These are phyloP conservation scores for Dinoponera quadriceps DNA, from an alignment of 1,140 invertebrate species.

Conservation along the genomic window DNA sequence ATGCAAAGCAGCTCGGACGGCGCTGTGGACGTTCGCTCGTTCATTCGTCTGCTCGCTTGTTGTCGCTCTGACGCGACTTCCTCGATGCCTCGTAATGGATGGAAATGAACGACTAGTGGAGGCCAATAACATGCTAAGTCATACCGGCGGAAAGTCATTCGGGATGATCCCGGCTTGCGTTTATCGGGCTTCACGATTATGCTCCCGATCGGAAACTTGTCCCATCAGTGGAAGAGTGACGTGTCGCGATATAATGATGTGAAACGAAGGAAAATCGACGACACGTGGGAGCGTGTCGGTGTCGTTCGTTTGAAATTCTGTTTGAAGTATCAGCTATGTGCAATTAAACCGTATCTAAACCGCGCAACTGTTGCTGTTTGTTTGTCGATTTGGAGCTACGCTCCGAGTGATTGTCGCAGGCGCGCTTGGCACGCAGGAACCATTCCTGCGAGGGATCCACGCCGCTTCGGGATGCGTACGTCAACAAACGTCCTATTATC, in stretches of 20 bases:
- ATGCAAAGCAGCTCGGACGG: slow-evolving; percentile 56
- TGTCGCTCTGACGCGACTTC: background rate
- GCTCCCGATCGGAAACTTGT: slow-evolving; percentile 22
- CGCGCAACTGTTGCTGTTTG: no score
- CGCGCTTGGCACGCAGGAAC: background rate
- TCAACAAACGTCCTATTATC: slow-evolving; percentile 1
- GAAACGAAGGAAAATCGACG: slow-evolving; percentile 15
- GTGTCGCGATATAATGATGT: no score
- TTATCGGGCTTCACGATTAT: slow-evolving; percentile 39
- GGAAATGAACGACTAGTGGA: slow-evolving; percentile 40
- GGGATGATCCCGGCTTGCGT: background rate
- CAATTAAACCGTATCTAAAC: no score
- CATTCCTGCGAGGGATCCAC: slow-evolving; percentile 2
- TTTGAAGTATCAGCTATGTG: no score
- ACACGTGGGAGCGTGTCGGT: no score
- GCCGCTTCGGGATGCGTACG: background rate
- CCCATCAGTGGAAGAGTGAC: background rate
- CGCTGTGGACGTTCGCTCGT: background rate
- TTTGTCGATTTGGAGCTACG: slow-evolving; percentile 7
- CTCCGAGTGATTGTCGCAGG: slow-evolving; percentile 4
- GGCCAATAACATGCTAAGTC: slow-evolving; percentile 52
- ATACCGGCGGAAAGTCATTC: slow-evolving; percentile 11
- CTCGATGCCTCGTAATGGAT: slow-evolving; percentile 6
- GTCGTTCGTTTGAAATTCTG: no score
- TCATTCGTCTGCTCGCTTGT: slow-evolving; percentile 25